Evolutionary conservation across 2,888 invertebrate species (phyloP).

Genomic region (Drosophila pseudotakahashii): DNA sequence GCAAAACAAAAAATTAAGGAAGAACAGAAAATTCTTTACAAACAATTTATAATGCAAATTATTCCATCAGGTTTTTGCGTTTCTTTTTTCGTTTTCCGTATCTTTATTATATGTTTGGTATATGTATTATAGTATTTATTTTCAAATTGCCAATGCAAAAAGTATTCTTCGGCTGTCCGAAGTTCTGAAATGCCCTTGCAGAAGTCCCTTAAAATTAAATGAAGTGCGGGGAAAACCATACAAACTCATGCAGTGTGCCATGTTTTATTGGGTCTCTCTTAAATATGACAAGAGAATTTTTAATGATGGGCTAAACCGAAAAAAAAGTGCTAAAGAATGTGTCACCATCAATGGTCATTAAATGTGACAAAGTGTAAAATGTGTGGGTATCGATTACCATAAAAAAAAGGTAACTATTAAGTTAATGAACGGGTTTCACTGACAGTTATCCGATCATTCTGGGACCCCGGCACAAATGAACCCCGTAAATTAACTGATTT

Average conservation of each 20-base stretch:
- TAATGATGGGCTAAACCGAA: not conserved
- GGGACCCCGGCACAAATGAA: not conserved
- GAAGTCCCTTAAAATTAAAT: conserved; percentile 5
- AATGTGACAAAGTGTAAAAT: conserved; percentile 9
- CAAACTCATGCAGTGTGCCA: not conserved
- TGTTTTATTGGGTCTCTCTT: not conserved
- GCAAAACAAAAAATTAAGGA: conserved; percentile 42
- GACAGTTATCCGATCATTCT: conserved; percentile 11
- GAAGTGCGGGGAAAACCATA: not conserved
- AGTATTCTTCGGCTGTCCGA: conserved; percentile 25
- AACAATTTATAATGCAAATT: conserved; percentile 71
- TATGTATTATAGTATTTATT: conserved; percentile 19
- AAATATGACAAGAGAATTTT: not conserved
- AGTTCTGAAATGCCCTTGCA: conserved; percentile 25
- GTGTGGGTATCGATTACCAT: conserved; percentile 1
- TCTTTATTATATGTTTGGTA: conserved; percentile 15
- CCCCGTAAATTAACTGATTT: conserved; percentile 18
- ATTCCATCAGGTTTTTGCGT: conserved; percentile 41
- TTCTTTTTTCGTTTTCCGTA: conserved; percentile 25
- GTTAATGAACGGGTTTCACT: conserved; percentile 16
- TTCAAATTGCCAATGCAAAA: conserved; percentile 32
- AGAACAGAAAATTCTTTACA: conserved; percentile 50
- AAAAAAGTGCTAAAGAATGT: conserved; percentile 3
- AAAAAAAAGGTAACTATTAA: conserved; percentile 10
- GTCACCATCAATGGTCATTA: conserved; percentile 6